Percentiles rank a stretch among this genome's conserved stretches.
Evolutionary conservation across 2,888 invertebrate genomes (phyloP).

Genomic region (Andrena minutula): DNA sequence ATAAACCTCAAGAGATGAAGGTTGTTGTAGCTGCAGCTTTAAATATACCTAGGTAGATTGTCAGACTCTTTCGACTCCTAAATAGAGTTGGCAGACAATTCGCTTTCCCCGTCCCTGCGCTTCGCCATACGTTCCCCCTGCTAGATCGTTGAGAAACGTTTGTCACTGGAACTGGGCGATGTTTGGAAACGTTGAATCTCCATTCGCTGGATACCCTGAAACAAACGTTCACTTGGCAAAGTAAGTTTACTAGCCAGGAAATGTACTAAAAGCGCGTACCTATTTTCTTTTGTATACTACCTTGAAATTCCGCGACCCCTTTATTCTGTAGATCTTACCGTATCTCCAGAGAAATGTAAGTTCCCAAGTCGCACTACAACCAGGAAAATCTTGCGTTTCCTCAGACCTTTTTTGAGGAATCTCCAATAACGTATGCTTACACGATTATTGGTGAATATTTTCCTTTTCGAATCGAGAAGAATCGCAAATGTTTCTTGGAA

Average conservation of each 20-base stretch:
- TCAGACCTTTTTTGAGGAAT: too few species aligned
- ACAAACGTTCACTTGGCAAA: not conserved
- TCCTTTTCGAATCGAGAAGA: not conserved
- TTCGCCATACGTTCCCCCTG: slow-evolving; percentile 9
- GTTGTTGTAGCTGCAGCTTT: not conserved
- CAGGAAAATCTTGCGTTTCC: too few species aligned
- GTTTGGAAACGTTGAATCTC: slow-evolving; percentile 14
- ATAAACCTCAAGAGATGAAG: slow-evolving; percentile 7
- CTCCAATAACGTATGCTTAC: too few species aligned
- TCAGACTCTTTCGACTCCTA: slow-evolving; percentile 18
- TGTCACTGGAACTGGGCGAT: not conserved
- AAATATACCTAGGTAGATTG: slow-evolving; percentile 36
- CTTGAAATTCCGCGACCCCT: not conserved
- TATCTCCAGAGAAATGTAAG: not conserved
- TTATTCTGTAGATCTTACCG: not conserved
- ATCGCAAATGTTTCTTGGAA: not conserved
- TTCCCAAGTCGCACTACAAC: too few species aligned
- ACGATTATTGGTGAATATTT: not conserved
- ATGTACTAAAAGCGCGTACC: not conserved
- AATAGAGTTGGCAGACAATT: slow-evolving; percentile 44
- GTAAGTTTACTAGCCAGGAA: not conserved
- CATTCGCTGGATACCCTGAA: slow-evolving; percentile 19
- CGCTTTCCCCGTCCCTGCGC: slow-evolving; percentile 11
- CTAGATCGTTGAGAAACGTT: slow-evolving; percentile 14
- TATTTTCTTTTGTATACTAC: not conserved